These are phyloP conservation scores for Danaus chrysippus DNA, from an alignment of 2,888 invertebrate genomes.

Conservation along the genomic window DNA sequence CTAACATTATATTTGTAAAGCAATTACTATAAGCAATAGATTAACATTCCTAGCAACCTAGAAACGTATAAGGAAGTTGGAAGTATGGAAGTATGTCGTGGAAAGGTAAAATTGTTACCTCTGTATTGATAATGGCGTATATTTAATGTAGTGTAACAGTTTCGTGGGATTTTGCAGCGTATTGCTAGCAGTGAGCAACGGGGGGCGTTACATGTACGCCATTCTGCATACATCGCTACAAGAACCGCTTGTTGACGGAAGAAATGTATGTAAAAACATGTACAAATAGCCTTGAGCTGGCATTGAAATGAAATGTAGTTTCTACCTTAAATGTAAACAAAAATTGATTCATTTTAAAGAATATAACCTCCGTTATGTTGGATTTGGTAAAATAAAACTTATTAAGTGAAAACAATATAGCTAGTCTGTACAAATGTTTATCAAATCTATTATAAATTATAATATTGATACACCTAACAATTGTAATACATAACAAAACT, in stretches of 20 bases:
- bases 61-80: constrained; percentile 29
- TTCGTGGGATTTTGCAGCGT: constrained; percentile 27
- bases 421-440: no score
- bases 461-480: no score
- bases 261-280: neutral
- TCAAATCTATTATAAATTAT: no score
- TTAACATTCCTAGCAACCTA: constrained; percentile 23
- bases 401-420: no score
- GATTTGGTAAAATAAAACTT: no score
- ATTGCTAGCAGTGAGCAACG: constrained; percentile 38
- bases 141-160: constrained; percentile 28
- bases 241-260: neutral
- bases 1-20: neutral
- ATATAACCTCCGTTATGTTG: no score
- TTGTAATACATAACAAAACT: no score
- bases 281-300: no score
- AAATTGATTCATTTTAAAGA: no score
- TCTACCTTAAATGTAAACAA: no score
- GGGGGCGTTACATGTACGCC: constrained; percentile 29
- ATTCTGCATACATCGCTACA: neutral
- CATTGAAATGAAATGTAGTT: no score
- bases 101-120: constrained; percentile 30
- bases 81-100: constrained; percentile 29
- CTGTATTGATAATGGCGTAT: constrained; percentile 24
- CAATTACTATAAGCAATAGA: constrained; percentile 4